Evolutionary conservation across 1,140 invertebrate genomes (phyloP), one percentile per base, ranked within the genome.

Genomic region (Cylas formicarius): DNA sequence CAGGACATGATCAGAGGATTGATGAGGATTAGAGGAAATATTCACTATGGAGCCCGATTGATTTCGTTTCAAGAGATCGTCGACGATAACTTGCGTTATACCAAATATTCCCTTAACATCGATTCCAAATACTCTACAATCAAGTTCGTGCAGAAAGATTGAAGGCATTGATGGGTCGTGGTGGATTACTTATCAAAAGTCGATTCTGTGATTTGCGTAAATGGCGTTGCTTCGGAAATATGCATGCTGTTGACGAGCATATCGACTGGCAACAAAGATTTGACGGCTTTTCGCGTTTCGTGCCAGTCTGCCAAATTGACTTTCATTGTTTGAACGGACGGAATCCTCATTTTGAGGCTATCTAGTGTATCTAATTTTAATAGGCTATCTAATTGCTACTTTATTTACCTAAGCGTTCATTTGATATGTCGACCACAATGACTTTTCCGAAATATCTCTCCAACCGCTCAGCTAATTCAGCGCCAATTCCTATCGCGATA

Each of bases 71-170:
- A 88, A 75, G 78, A 90, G 81, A 55, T 77, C 69, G 54, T 74
- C 72, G 21, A 80, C 79, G 43, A 89, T 76, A 45, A 80, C 61
- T 72, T 91, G 90, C 4, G 83, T 85, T 4, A 94, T 75, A 62
- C 89, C 87, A 16, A 94, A 72, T 0, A 87, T 69, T 4, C 84
- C 74, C 69, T 92, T 92, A 1, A 91, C 78, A 70, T 96, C 94
- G 0, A 91, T 67, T 62, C 81, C 69, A 58, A 88, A 86, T 8
- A 72, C 69, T 31, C 84, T 87, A 66, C 14, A 77, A 76, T n/a
- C n/a, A n/a, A n/a, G n/a, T n/a, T n/a, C n/a, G n/a, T n/a, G n/a
- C n/a, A n/a, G n/a, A n/a, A n/a, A n/a, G n/a, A n/a, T n/a, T n/a
- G n/a, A n/a, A n/a, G n/a, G n/a, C n/a, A n/a, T n/a, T n/a, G n/a